Evolutionary conservation across 2,888 invertebrate species (phyloP).

Genomic region (Panzeria rudis): DNA sequence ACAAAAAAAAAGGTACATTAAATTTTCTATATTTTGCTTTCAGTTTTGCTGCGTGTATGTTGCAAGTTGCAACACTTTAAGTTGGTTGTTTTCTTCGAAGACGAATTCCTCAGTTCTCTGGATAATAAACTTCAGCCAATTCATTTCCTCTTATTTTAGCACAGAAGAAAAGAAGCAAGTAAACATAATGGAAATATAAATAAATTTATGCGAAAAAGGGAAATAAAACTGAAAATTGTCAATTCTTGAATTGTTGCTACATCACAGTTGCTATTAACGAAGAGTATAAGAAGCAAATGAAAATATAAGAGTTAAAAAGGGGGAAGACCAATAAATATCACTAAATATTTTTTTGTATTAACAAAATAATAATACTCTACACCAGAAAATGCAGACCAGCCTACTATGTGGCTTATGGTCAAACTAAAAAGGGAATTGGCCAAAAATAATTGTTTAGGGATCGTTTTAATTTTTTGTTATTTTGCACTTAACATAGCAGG

Average conservation of each 20-base stretch:
- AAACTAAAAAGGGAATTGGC: no score
- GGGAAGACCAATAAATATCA: constrained; percentile 3
- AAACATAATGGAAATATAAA: constrained; percentile 28
- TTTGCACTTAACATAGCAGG: no score
- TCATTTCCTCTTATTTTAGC: constrained; percentile 35
- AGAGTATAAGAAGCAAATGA: not conserved
- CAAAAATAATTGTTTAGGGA: no score
- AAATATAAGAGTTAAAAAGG: not conserved
- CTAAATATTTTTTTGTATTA: no score
- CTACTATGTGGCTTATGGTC: no score
- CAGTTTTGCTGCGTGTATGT: not conserved
- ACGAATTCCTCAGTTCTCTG: not conserved
- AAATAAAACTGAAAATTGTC: constrained; percentile 50
- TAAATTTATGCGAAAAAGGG: constrained; percentile 4
- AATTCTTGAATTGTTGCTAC: constrained; percentile 53
- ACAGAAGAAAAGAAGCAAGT: constrained; percentile 2
- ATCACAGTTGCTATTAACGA: constrained; percentile 11
- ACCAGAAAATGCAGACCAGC: no score
- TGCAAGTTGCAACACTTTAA: constrained; percentile 16
- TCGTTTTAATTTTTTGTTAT: no score
- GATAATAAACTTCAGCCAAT: constrained; percentile 63
- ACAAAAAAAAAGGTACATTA: not conserved
- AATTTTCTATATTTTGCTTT: no score
- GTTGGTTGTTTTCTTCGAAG: constrained; percentile 14
- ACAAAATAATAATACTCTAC: no score